These are phyloP conservation scores for Pandion haliaetus DNA, from an alignment of 2,113 vertebrate species.

Conservation along the genomic window DNA sequence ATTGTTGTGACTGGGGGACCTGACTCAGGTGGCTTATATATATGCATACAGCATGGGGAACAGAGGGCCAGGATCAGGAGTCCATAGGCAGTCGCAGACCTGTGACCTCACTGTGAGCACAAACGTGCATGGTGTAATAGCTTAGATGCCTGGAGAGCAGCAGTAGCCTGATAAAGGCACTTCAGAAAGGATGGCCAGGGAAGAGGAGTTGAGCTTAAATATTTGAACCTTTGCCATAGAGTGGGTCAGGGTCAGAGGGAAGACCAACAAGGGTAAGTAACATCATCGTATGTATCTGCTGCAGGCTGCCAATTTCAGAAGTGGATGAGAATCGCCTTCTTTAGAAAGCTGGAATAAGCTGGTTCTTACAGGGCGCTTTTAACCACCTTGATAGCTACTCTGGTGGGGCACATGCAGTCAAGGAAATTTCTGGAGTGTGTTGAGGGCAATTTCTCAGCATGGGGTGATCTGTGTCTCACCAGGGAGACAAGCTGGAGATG, in stretches of 20 bases:
- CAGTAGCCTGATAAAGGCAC: neutral
- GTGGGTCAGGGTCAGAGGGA: neutral
- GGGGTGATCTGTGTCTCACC: neutral
- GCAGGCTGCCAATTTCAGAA: neutral
- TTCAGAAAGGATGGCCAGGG: neutral
- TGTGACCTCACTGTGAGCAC: neutral
- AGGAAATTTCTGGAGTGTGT: neutral
- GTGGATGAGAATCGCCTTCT: neutral
- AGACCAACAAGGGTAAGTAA: neutral
- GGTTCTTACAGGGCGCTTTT: neutral
- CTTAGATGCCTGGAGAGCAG: neutral
- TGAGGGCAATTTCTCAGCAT: neutral
- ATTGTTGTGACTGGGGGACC: neutral
- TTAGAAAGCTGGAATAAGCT: neutral
- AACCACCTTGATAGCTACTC: neutral
- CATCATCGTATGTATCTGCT: neutral
- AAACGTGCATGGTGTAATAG: neutral
- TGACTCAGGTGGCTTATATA: neutral
- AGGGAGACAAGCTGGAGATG: neutral
- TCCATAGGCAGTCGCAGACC: accelerated
- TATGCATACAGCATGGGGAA: neutral
- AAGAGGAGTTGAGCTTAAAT: neutral
- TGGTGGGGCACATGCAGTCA: neutral
- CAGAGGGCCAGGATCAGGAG: neutral
- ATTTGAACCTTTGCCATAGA: neutral